Conservation (phyloP, 2,888 invertebrate species). For the Aporophyla lueneburgensis region DNA sequence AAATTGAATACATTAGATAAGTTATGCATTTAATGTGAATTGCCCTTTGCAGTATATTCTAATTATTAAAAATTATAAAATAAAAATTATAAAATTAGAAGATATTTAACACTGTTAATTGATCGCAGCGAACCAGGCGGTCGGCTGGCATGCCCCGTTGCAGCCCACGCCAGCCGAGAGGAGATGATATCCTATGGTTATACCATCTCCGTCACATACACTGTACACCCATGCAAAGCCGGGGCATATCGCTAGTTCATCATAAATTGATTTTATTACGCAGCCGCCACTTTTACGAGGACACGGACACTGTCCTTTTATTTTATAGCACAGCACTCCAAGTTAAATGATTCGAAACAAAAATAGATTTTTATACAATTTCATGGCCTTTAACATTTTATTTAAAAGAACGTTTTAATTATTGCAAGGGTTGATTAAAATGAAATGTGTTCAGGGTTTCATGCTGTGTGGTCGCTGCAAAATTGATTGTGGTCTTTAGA, state of each 20-base stretch:
- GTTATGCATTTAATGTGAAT: too few relatives aligned
- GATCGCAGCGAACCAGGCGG: too few relatives aligned
- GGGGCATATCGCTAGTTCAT: slow-evolving; percentile 17
- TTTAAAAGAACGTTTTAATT: slow-evolving; percentile 42
- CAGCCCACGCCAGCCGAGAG: too few relatives aligned
- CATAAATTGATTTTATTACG: slow-evolving; percentile 61
- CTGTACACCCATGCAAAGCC: too few relatives aligned
- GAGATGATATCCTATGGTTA: too few relatives aligned
- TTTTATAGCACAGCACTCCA: slow-evolving; percentile 45
- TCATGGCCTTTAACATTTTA: slow-evolving; percentile 33
- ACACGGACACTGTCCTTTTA: slow-evolving; percentile 52
- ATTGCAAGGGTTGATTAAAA: slow-evolving; percentile 51
- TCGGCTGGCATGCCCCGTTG: too few relatives aligned
- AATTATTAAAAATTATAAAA: too few relatives aligned
- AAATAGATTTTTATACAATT: slow-evolving; percentile 57
- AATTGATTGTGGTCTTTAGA: slow-evolving; percentile 45
- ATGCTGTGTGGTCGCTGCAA: slow-evolving; percentile 27
- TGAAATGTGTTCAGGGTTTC: slow-evolving; percentile 20
- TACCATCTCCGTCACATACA: too few relatives aligned
- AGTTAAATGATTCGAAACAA: slow-evolving; percentile 57
- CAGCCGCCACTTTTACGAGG: slow-evolving; percentile 46
- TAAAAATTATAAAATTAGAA: too few relatives aligned
- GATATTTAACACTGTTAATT: too few relatives aligned
- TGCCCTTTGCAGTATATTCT: too few relatives aligned
- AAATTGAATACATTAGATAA: too few relatives aligned